Conservation (phyloP, 1,140 invertebrate species). For the Trichomalopsis sarcophagae region DNA sequence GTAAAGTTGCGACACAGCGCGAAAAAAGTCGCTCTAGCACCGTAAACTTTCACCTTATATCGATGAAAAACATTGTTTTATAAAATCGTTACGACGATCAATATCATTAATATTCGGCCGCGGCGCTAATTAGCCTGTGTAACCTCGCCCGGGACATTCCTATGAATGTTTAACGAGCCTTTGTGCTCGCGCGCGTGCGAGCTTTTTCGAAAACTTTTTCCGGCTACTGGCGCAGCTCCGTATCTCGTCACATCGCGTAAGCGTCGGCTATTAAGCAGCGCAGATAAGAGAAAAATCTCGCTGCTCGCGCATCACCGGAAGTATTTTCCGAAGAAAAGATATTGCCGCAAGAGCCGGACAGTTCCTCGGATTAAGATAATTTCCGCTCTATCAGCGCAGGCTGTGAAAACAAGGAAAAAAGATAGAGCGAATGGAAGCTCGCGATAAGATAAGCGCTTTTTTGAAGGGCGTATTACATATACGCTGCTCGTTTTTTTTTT, state of each 20-base stretch:
- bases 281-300: background rate
- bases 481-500: background rate
- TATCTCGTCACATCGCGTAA: background rate
- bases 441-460: constrained; percentile 22
- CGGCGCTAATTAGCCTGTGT: constrained; percentile 29
- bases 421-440: background rate
- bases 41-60: too few relatives aligned
- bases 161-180: constrained; percentile 35
- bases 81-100: background rate
- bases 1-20: too few relatives aligned
- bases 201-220: background rate
- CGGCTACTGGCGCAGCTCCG: background rate
- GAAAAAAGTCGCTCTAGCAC: too few relatives aligned
- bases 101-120: background rate
- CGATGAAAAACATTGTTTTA: background rate
- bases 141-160: constrained; percentile 27
- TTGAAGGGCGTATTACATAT: constrained; percentile 10
- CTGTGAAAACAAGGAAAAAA: constrained; percentile 30
- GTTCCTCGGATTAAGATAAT: constrained; percentile 33
- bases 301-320: background rate
- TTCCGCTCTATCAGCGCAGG: background rate
- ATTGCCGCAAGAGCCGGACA: background rate
- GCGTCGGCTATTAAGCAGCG: background rate
- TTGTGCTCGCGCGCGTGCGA: background rate
- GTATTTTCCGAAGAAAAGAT: constrained; percentile 9